phyloP scores from a whole-genome alignment of 2,797 vertebrate species.

The Amblyraja radiata region DNA sequence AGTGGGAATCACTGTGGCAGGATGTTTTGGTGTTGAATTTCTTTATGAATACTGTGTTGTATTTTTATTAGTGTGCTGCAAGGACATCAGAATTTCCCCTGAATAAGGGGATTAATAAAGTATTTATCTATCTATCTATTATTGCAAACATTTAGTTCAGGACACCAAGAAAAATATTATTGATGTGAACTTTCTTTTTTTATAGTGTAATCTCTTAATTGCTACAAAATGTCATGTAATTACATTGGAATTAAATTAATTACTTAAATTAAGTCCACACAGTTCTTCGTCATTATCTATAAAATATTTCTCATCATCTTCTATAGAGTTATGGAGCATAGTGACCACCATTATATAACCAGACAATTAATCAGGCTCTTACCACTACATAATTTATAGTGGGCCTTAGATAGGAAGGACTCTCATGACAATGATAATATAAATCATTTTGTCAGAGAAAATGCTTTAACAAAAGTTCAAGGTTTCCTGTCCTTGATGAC shows the following conservation, averaged over 20 bases:
- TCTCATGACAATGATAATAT: constrained; percentile 10
- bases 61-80: no score
- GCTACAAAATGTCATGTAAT: neutral
- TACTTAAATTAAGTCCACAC: constrained; percentile 7
- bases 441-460: constrained; percentile 18
- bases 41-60: no score
- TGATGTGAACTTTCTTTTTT: constrained; percentile 10
- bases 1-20: no score
- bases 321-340: neutral
- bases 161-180: constrained; percentile 6
- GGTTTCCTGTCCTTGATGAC: constrained; percentile 16
- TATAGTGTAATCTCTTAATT: neutral
- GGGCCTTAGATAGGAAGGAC: neutral
- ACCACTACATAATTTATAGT: constrained; percentile 7
- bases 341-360: neutral
- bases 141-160: neutral
- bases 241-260: neutral
- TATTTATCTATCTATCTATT: no score
- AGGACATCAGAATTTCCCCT: no score
- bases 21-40: no score
- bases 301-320: constrained; percentile 4
- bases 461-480: constrained; percentile 22
- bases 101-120: no score
- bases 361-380: constrained; percentile 12
- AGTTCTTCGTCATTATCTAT: constrained; percentile 6